Conservation (phyloP, 2,797 vertebrate genomes). For the Sebastes aleutianus region DNA sequence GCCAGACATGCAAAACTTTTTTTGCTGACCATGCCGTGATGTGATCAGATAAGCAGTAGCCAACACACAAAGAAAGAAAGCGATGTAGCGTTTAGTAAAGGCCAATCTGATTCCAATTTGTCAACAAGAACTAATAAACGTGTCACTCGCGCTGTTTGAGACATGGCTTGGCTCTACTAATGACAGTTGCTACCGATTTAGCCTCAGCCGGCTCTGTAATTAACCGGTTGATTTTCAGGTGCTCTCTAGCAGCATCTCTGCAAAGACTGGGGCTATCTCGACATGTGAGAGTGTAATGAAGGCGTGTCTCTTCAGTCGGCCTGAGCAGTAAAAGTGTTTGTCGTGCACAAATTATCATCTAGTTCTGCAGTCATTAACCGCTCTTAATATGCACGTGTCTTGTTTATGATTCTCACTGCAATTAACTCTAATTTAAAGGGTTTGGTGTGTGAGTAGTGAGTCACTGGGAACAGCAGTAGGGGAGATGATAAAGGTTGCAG, state of each 20-base stretch:
- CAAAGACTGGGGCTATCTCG: slow-evolving; percentile 15
- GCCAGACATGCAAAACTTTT: background rate
- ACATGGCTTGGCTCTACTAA: slow-evolving; percentile 60
- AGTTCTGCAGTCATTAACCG: slow-evolving; percentile 49
- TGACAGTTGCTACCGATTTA: slow-evolving; percentile 69
- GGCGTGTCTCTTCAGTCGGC: slow-evolving; percentile 45
- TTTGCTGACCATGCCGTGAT: background rate
- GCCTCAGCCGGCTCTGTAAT: slow-evolving; percentile 66
- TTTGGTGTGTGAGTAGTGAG: slow-evolving; percentile 26
- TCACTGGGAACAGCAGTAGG: slow-evolving; percentile 14
- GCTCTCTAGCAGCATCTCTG: slow-evolving; percentile 24
- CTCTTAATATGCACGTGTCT: slow-evolving; percentile 51
- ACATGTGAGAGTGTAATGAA: slow-evolving; percentile 22
- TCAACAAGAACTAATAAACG: slow-evolving; percentile 71
- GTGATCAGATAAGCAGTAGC: background rate
- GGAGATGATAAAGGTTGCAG: slow-evolving; percentile 18
- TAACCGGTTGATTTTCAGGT: slow-evolving; percentile 70
- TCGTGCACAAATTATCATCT: slow-evolving; percentile 57
- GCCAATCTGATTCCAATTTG: slow-evolving; percentile 59
- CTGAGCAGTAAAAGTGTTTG: slow-evolving; percentile 33
- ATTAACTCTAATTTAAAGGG: slow-evolving; percentile 55
- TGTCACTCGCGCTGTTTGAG: slow-evolving; percentile 58
- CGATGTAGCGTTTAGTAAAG: slow-evolving; percentile 50
- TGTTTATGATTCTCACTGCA: slow-evolving; percentile 60
- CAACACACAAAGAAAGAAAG: slow-evolving; percentile 6